Conservation (phyloP, 2,797 vertebrate species). For the Tenualosa thibaudeaui region DNA sequence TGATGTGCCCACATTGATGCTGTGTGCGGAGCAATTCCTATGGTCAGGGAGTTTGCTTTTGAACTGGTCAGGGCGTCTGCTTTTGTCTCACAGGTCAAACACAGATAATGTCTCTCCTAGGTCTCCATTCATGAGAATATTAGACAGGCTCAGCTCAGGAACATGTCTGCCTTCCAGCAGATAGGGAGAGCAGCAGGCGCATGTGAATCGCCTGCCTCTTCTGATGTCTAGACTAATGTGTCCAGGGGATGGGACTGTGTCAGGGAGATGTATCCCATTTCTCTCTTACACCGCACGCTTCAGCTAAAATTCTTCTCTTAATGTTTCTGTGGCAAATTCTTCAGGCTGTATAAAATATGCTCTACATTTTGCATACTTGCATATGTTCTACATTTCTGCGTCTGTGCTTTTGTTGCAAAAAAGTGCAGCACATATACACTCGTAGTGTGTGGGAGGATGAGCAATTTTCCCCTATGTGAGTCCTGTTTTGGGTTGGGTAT, state of each 20-base stretch:
- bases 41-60: not conserved
- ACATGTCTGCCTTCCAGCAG: not conserved
- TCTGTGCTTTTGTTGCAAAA: no score
- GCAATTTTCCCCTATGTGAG: not conserved
- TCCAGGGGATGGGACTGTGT: not conserved
- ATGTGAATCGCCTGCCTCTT: not conserved
- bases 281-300: not conserved
- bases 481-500: not conserved
- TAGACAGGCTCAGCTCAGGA: not conserved
- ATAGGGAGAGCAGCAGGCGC: not conserved
- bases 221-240: not conserved
- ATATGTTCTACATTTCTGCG: not conserved
- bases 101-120: not conserved
- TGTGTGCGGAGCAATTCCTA: not conserved
- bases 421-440: no score
- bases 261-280: not conserved
- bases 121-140: not conserved
- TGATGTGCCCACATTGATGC: not conserved
- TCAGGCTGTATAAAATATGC: not conserved
- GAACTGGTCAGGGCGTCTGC: not conserved
- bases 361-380: not conserved
- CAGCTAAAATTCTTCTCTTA: not conserved
- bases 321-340: not conserved
- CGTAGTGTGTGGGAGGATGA: not conserved
- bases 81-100: not conserved